phyloP scores from a whole-genome alignment of 2,113 vertebrate species.

The Gymnarchus niloticus region DNA sequence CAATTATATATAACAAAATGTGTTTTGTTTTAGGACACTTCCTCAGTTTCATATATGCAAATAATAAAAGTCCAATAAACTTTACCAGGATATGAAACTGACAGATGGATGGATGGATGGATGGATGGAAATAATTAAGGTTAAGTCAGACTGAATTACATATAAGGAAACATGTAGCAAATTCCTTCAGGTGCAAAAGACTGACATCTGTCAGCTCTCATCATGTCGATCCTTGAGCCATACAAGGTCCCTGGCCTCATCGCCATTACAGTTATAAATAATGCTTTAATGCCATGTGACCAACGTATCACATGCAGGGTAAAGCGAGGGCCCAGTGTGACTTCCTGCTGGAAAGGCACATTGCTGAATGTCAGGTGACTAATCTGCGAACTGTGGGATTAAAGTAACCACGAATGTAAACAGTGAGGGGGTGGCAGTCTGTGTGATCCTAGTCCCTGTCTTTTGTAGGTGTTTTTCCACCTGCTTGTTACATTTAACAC shows the following conservation, averaged over 20 bases:
- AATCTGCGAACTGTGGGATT: not conserved
- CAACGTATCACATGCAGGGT: not conserved
- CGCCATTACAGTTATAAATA: not conserved
- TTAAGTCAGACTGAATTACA: not conserved
- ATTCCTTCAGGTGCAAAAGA: not conserved
- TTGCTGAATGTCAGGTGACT: not conserved
- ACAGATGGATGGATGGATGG: not conserved
- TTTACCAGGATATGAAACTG: no score
- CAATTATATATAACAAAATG: not conserved
- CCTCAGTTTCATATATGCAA: not conserved
- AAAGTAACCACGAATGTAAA: not conserved
- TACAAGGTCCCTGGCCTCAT: not conserved
- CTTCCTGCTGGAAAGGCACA: not conserved
- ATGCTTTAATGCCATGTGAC: not conserved
- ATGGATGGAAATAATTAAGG: not conserved
- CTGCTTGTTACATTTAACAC: not conserved
- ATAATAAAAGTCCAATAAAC: not conserved
- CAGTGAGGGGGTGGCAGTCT: not conserved
- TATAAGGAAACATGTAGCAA: not conserved
- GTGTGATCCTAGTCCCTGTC: not conserved
- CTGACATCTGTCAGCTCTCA: not conserved
- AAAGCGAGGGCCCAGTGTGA: not conserved
- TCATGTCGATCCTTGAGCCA: not conserved
- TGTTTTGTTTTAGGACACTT: not conserved
- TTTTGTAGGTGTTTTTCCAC: not conserved